These are phyloP conservation scores for Nomada ruficornis DNA, from an alignment of 2,888 invertebrate genomes.

Conservation along the genomic window DNA sequence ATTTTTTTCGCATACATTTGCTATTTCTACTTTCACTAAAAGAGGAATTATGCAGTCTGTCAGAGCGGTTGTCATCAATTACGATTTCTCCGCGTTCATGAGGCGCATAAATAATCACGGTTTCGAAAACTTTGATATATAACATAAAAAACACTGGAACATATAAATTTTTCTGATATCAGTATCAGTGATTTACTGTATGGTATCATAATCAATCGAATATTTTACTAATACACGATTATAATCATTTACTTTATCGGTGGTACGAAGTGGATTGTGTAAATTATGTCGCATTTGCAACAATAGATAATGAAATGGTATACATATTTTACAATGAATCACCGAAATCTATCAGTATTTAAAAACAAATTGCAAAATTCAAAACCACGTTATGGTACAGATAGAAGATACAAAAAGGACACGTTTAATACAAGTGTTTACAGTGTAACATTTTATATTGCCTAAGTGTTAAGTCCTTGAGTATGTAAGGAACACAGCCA, in stretches of 20 bases:
- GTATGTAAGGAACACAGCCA: neutral
- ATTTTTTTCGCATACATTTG: constrained; percentile 14
- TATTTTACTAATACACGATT: neutral
- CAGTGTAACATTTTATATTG: neutral
- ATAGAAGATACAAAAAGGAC: neutral
- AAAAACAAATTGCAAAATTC: constrained; percentile 18
- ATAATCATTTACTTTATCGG: constrained; percentile 18
- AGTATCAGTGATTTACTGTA: neutral
- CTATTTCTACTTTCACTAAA: constrained; percentile 57
- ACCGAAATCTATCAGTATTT: neutral
- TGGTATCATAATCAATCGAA: constrained; percentile 15
- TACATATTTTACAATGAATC: neutral
- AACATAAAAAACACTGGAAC: constrained; percentile 39
- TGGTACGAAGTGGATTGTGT: constrained; percentile 14
- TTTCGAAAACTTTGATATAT: constrained; percentile 61
- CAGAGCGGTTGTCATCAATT: constrained; percentile 51
- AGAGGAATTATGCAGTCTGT: constrained; percentile 51
- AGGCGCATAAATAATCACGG: constrained; percentile 62
- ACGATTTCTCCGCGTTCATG: constrained; percentile 64
- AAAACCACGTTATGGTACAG: neutral
- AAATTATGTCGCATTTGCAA: constrained; percentile 20
- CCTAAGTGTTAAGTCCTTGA: constrained; percentile 3
- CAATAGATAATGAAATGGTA: neutral
- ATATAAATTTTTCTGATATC: constrained; percentile 14
- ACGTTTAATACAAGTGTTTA: constrained; percentile 16